Evolutionary conservation across 2,888 invertebrate species (phyloP).

Genomic region (Aleiodes alternator): DNA sequence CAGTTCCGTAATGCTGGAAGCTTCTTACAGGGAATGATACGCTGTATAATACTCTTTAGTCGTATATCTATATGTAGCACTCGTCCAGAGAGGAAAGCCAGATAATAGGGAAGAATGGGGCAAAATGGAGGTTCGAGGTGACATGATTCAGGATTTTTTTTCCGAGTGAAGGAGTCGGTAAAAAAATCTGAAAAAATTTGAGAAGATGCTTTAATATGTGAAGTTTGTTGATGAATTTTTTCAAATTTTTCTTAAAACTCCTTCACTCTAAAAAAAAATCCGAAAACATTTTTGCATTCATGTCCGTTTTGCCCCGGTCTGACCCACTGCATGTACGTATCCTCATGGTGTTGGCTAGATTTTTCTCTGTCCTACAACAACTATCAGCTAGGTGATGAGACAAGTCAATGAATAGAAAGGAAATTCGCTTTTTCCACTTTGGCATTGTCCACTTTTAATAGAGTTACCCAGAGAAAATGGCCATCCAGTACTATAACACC

Average conservation of each 20-base stretch:
- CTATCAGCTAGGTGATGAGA: slow-evolving; percentile 29
- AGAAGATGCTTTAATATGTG: no score
- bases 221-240: no score
- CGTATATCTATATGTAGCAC: slow-evolving; percentile 29
- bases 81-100: slow-evolving; percentile 13
- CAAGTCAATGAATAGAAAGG: neutral
- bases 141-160: no score
- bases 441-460: slow-evolving; percentile 70
- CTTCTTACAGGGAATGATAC: slow-evolving; percentile 54
- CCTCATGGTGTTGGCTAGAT: slow-evolving; percentile 17
- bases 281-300: no score
- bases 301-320: no score
- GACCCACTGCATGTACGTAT: slow-evolving; percentile 18
- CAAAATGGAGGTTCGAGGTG: no score
- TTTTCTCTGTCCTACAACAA: slow-evolving; percentile 36
- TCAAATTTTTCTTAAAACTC: no score
- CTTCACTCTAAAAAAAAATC: no score
- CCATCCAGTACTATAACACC: slow-evolving; percentile 61
- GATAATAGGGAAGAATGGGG: neutral
- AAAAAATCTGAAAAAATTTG: no score
- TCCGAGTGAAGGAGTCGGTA: no score
- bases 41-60: slow-evolving; percentile 13
- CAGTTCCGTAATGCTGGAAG: slow-evolving; percentile 52
- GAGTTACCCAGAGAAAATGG: slow-evolving; percentile 55
- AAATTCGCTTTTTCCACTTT: slow-evolving; percentile 24